phyloP scores from a whole-genome alignment of 1,140 invertebrate species.

The Macrosteles quadrilineatus region DNA sequence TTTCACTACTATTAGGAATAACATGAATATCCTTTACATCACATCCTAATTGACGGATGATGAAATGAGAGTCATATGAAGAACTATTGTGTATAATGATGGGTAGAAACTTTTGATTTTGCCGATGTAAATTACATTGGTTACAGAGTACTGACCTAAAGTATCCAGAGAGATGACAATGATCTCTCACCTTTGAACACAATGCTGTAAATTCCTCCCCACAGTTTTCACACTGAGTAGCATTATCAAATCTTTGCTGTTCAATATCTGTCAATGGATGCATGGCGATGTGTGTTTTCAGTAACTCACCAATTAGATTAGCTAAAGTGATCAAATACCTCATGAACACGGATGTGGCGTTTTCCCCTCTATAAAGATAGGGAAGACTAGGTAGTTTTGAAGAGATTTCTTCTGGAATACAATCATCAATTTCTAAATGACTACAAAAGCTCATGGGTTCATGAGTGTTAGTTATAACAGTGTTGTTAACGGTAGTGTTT shows the following conservation, averaged over 20 bases:
- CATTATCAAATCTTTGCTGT: neutral
- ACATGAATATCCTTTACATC: conserved; percentile 18
- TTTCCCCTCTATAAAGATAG: conserved; percentile 22
- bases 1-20: conserved; percentile 27
- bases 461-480: conserved; percentile 13
- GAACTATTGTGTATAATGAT: conserved; percentile 20
- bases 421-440: conserved; percentile 2
- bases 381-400: conserved; percentile 12
- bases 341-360: conserved; percentile 8
- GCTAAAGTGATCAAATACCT: neutral
- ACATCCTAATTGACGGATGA: conserved; percentile 21
- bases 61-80: conserved; percentile 29
- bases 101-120: conserved; percentile 24
- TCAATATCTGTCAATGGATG: neutral
- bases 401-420: conserved; percentile 4
- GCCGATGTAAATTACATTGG: conserved; percentile 20
- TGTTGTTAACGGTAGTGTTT: neutral
- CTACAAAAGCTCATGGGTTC: conserved; percentile 27
- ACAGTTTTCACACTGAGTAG: conserved; percentile 16
- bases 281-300: neutral
- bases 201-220: neutral
- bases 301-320: conserved; percentile 7
- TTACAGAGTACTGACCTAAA: conserved; percentile 14
- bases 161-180: conserved; percentile 21
- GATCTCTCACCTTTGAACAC: neutral